These are phyloP conservation scores for Anisognathus igniventris DNA, from an alignment of 2,797 vertebrate species.

Conservation along the genomic window DNA sequence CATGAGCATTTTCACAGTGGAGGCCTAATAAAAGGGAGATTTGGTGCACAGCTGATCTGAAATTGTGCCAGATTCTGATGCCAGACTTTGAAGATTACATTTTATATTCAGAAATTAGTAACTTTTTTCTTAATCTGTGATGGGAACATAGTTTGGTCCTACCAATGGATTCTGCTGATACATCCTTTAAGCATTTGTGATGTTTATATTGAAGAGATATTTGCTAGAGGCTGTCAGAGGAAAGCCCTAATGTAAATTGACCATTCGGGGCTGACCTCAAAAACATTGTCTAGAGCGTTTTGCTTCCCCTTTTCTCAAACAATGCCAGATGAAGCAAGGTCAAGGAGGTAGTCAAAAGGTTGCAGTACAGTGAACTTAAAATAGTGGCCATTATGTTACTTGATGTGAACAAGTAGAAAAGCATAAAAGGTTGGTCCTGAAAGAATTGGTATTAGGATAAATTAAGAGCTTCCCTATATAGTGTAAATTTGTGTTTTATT, in stretches of 20 bases:
- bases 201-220: not conserved
- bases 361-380: fast-evolving
- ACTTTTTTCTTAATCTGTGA: not conserved
- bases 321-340: not conserved
- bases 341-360: not conserved
- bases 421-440: not conserved
- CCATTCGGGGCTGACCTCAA: not conserved
- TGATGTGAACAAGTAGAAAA: not conserved
- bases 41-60: not conserved
- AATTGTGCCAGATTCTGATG: not conserved
- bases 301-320: not conserved
- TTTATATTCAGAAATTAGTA: not conserved
- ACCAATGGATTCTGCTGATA: not conserved
- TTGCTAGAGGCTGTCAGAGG: not conserved
- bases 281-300: not conserved
- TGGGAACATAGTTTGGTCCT: not conserved
- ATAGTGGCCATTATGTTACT: not conserved
- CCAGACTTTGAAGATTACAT: not conserved
- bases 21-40: not conserved
- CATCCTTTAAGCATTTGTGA: not conserved
- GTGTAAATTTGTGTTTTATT: not conserved
- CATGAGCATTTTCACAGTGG: not conserved
- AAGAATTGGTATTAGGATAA: not conserved
- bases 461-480: not conserved
- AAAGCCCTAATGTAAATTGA: not conserved